These are phyloP conservation scores for Polyommatus icarus DNA, from an alignment of 2,888 invertebrate species.

Conservation along the genomic window DNA sequence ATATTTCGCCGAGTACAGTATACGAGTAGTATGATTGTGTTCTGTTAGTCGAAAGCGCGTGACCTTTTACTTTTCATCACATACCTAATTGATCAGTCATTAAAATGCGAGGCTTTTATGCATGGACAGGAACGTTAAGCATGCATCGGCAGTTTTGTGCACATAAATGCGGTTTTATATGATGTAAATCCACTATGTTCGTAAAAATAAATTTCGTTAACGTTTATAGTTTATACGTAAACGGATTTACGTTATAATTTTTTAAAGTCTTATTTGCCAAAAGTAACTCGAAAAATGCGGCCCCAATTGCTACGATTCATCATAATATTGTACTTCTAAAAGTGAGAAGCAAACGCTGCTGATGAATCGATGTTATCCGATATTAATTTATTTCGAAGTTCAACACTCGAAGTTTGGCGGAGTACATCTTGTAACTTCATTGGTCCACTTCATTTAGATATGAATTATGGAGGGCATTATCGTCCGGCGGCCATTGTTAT, in stretches of 20 bases:
- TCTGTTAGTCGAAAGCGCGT: background rate
- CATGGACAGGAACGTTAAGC: slow-evolving; percentile 34
- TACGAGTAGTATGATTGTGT: background rate
- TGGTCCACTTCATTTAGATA: slow-evolving; percentile 39
- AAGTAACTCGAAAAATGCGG: too few relatives aligned
- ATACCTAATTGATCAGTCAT: slow-evolving; percentile 55
- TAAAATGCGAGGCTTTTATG: slow-evolving; percentile 50
- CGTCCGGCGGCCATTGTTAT: slow-evolving; percentile 78
- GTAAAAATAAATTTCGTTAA: background rate
- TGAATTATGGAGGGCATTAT: slow-evolving; percentile 77
- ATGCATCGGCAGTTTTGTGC: background rate
- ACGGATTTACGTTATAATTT: too few relatives aligned
- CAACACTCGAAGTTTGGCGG: slow-evolving; percentile 6
- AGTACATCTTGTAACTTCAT: slow-evolving; percentile 31
- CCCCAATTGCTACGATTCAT: too few relatives aligned
- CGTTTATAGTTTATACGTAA: background rate
- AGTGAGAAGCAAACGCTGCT: background rate
- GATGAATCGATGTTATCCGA: slow-evolving; percentile 10
- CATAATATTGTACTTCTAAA: background rate
- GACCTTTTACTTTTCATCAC: slow-evolving; percentile 59
- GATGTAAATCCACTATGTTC: background rate
- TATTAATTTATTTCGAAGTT: slow-evolving; percentile 14
- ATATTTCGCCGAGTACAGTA: too few relatives aligned
- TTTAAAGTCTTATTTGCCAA: too few relatives aligned
- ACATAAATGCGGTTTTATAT: background rate